A percentile compares a stretch with the other conserved stretches of the same genome.
These are phyloP conservation scores for Meloidogyne floridensis DNA, from an alignment of 1,140 invertebrate species.

Conservation along the genomic window DNA sequence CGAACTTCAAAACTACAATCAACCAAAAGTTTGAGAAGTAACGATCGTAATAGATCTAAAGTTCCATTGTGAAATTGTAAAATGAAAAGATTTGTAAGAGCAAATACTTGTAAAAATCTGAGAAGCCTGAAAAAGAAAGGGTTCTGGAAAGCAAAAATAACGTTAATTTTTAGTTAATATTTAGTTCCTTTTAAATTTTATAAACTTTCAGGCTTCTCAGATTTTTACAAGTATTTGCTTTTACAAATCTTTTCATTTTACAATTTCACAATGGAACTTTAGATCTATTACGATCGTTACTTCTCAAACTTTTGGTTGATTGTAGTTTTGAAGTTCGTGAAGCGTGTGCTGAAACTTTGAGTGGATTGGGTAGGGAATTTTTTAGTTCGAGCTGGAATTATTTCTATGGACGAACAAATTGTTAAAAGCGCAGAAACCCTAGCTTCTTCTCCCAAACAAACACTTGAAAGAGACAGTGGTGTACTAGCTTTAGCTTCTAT, in stretches of 20 bases:
- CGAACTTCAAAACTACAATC: slow-evolving; percentile 69
- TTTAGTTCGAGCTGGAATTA: slow-evolving; percentile 15
- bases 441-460: slow-evolving; percentile 65
- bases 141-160: too few relatives aligned
- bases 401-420: slow-evolving; percentile 45
- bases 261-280: slow-evolving; percentile 67
- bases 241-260: slow-evolving; percentile 80
- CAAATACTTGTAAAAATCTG: too few relatives aligned
- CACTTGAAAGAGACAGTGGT: slow-evolving; percentile 74
- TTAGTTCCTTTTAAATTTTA: too few relatives aligned
- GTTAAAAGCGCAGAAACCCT: slow-evolving; percentile 63
- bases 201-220: too few relatives aligned
- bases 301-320: slow-evolving; percentile 58
- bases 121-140: too few relatives aligned
- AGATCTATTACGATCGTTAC: slow-evolving; percentile 46
- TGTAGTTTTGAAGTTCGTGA: slow-evolving; percentile 71
- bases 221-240: slow-evolving; percentile 61
- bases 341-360: slow-evolving; percentile 78
- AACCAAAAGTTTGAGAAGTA: slow-evolving; percentile 57
- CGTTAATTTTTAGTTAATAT: too few relatives aligned
- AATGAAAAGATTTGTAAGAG: slow-evolving; percentile 80
- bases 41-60: slow-evolving; percentile 35
- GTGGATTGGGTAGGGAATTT: slow-evolving; percentile 71
- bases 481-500: slow-evolving; percentile 80
- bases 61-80: slow-evolving; percentile 69